A percentile compares a stretch with the other conserved stretches of the same genome.
Evolutionary conservation across 1,140 invertebrate species (phyloP).

Genomic region (Arion vulgaris): DNA sequence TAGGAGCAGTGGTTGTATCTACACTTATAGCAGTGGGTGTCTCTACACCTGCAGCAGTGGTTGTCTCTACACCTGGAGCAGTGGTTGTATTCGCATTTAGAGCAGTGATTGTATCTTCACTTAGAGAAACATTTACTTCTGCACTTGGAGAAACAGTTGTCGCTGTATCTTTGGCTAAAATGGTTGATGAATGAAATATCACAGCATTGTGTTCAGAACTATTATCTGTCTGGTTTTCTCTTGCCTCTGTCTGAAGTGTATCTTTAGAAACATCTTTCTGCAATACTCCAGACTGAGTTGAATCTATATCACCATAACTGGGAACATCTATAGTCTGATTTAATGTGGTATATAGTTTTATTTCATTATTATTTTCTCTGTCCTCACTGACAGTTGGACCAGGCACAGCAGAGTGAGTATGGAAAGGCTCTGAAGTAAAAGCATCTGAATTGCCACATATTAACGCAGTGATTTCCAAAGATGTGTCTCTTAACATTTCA

Average conservation of each 20-base stretch:
- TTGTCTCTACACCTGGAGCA: neutral
- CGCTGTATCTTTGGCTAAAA: no score
- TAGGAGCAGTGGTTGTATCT: no score
- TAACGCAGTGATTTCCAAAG: neutral
- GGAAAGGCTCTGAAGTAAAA: neutral
- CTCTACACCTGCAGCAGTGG: neutral
- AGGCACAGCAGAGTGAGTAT: neutral
- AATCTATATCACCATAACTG: neutral
- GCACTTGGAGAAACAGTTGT: no score
- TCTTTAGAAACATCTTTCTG: neutral
- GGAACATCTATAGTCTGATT: neutral
- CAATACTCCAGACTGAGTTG: neutral
- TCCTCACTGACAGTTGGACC: neutral
- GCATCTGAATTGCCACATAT: neutral
- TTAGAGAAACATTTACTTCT: neutral
- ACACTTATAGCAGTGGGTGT: no score
- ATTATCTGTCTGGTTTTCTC: neutral
- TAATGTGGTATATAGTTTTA: neutral
- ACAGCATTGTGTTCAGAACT: neutral
- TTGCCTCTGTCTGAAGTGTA: neutral
- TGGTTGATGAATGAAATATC: neutral
- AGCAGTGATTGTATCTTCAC: no score
- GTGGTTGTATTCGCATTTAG: no score
- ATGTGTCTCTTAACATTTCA: neutral
- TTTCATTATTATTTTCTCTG: constrained; percentile 8